A percentile compares a stretch with the other conserved stretches of the same genome.
These are phyloP conservation scores for cattle (Bos taurus) DNA, from an alignment of 2,113 vertebrate species.

Conservation along the genomic window ARS-UCD2.0 NC_037347.1:64686501-64687000, in stretches of 20 bases:
- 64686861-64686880: rapidly evolving
- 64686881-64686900: neutral
- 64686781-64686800: rapidly evolving
- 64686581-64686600: neutral
- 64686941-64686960: neutral
- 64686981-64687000: rapidly evolving
- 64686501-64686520: neutral
- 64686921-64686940: rapidly evolving
- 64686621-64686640: neutral
- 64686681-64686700: too few relatives aligned
- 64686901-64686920: too few relatives aligned
- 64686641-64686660: too few relatives aligned
- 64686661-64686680: too few relatives aligned
- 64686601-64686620: neutral
- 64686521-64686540: too few relatives aligned
- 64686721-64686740: too few relatives aligned
- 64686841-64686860: neutral
- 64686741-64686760: too few relatives aligned
- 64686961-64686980: too few relatives aligned
- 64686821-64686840: too few relatives aligned
- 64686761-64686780: too few relatives aligned
- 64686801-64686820: too few relatives aligned
- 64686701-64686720: too few relatives aligned
- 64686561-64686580: neutral
- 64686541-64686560: neutral